Conservation (phyloP, 2,888 invertebrate genomes). For the Eutolmus rufibarbis region DNA sequence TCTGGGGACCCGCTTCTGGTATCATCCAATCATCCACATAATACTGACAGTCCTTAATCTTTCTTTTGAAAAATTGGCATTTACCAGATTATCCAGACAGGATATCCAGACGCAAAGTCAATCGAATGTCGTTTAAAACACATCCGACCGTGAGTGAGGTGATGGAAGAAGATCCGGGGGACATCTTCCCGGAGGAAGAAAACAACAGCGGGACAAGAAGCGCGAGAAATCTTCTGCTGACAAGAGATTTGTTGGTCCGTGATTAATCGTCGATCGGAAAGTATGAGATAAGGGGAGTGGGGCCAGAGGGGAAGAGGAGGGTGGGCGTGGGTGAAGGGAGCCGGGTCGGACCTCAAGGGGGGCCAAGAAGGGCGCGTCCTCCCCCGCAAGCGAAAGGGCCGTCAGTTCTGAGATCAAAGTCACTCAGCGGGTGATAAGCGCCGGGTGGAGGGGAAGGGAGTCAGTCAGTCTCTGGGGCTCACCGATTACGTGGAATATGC, state of each 20-base stretch:
- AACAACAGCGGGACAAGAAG: constrained; percentile 4
- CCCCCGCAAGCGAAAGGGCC: background rate
- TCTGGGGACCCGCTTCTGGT: background rate
- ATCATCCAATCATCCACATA: constrained; percentile 12
- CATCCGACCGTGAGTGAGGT: background rate
- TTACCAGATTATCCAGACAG: constrained; percentile 44
- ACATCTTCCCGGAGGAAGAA: background rate
- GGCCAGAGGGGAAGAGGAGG: too few relatives aligned
- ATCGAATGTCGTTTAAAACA: constrained; percentile 45
- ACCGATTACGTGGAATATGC: constrained; percentile 43
- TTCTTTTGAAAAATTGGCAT: constrained; percentile 44
- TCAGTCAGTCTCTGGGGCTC: constrained; percentile 5
- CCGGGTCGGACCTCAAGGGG: background rate
- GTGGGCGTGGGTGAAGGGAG: background rate
- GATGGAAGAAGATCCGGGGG: background rate
- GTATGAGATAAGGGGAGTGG: background rate
- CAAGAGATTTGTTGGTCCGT: constrained; percentile 46
- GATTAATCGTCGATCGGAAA: constrained; percentile 45
- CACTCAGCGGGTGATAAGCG: constrained; percentile 40
- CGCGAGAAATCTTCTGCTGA: constrained; percentile 47
- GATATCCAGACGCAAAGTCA: constrained; percentile 45
- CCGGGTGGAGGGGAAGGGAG: background rate
- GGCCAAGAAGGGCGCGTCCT: background rate
- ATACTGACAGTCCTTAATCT: constrained; percentile 38
- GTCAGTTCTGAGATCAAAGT: constrained; percentile 42